Evolutionary conservation across 2,113 vertebrate species (phyloP).

Genomic region (Coptodon bakossiorum): DNA sequence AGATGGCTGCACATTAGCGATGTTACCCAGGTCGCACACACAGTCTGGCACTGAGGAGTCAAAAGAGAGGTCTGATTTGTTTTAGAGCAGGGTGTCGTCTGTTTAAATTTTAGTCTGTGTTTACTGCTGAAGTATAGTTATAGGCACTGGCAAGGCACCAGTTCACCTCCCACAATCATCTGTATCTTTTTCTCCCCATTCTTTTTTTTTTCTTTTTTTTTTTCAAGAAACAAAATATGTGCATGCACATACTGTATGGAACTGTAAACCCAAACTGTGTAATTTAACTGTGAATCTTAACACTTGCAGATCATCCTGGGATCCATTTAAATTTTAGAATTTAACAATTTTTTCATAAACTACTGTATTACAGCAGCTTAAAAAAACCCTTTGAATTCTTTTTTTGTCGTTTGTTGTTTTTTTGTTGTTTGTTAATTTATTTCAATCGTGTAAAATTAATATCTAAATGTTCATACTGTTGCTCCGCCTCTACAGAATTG

Average conservation of each 20-base stretch:
- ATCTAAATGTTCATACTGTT: neutral
- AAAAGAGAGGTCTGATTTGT: neutral
- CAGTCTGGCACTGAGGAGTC: neutral
- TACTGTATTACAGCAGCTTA: neutral
- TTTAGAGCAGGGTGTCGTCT: neutral
- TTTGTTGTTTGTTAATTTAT: neutral
- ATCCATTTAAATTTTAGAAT: neutral
- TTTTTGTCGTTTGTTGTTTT: neutral
- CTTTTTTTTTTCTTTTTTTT: neutral
- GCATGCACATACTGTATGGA: neutral
- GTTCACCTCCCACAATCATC: neutral
- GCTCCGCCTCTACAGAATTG: neutral
- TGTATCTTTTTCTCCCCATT: neutral
- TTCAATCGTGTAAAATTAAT: accelerated
- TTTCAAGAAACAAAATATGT: neutral
- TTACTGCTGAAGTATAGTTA: neutral
- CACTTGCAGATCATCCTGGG: neutral
- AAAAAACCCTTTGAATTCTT: neutral
- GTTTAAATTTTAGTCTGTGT: constrained; percentile 6
- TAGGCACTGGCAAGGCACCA: neutral
- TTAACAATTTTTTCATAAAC: neutral
- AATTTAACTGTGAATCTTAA: neutral
- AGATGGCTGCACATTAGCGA: constrained; percentile 3
- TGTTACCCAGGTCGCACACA: constrained; percentile 12
- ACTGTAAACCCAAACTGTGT: neutral